Percentiles rank a stretch among this genome's conserved stretches.
phyloP scores from a whole-genome alignment of 2,797 vertebrate genomes.

The Sternotherus odoratus region DNA sequence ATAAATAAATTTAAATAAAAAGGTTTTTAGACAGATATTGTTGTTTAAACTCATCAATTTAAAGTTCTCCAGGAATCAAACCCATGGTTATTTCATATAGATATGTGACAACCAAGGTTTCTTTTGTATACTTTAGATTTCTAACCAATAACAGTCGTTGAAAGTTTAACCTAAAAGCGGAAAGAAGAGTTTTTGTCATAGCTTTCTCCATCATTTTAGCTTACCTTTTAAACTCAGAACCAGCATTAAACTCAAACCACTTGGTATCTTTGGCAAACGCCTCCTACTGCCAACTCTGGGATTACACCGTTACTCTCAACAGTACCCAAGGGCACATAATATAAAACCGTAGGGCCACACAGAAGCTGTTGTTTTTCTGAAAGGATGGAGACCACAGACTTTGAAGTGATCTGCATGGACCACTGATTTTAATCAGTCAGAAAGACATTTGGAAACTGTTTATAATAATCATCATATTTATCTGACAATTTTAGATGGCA shows the following conservation, averaged over 20 bases:
- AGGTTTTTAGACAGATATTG: constrained; percentile 13
- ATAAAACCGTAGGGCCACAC: neutral
- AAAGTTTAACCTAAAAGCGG: neutral
- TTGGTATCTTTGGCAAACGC: constrained; percentile 17
- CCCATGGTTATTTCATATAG: constrained; percentile 12
- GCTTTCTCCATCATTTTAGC: neutral
- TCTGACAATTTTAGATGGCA: neutral
- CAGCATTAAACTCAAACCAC: neutral
- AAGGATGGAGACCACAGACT: neutral
- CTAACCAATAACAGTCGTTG: constrained; percentile 3
- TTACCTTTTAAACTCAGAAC: neutral
- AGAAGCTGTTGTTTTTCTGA: neutral
- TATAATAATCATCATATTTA: neutral
- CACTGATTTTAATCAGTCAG: neutral
- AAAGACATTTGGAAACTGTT: neutral
- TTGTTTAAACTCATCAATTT: constrained; percentile 36
- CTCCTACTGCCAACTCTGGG: constrained; percentile 8
- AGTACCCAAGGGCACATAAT: neutral
- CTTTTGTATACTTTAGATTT: constrained; percentile 28
- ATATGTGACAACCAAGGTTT: neutral
- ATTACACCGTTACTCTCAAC: neutral
- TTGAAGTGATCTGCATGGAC: neutral
- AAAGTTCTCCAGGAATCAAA: constrained; percentile 46
- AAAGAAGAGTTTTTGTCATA: constrained; percentile 36
- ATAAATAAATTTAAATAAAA: constrained; percentile 32